These are phyloP conservation scores for Lepus oiostolus DNA, from an alignment of 2,797 vertebrate species.

Conservation along the genomic window DNA sequence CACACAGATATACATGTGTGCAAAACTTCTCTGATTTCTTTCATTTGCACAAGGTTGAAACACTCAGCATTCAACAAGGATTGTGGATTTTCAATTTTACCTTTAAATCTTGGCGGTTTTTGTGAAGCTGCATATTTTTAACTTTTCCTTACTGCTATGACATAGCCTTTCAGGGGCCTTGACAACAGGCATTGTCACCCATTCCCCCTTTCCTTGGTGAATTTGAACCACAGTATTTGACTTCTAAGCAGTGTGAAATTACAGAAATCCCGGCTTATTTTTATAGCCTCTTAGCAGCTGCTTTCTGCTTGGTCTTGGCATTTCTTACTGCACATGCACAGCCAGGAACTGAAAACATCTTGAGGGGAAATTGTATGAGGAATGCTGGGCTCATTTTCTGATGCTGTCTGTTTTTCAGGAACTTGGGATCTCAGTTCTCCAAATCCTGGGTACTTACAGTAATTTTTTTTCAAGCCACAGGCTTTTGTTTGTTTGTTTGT, in stretches of 20 bases:
- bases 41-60: not conserved
- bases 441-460: not conserved
- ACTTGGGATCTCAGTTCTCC: not conserved
- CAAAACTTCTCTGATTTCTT: not conserved
- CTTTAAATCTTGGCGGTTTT: not conserved
- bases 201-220: not conserved
- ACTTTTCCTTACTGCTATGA: not conserved
- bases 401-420: not conserved
- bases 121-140: not conserved
- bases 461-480: not conserved
- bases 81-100: not conserved
- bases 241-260: constrained; percentile 1
- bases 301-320: constrained; percentile 12
- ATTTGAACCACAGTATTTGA: not conserved
- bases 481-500: not conserved
- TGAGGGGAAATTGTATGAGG: not conserved
- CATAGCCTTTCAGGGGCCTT: not conserved
- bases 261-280: not conserved
- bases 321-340: not conserved
- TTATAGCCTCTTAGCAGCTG: not conserved
- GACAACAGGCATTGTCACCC: not conserved
- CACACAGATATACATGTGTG: no score
- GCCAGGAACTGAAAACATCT: not conserved
- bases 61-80: not conserved
- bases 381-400: not conserved